Base-by-base conservation (phyloP, 2,888 invertebrate species). In the Erynnis tages region DNA sequence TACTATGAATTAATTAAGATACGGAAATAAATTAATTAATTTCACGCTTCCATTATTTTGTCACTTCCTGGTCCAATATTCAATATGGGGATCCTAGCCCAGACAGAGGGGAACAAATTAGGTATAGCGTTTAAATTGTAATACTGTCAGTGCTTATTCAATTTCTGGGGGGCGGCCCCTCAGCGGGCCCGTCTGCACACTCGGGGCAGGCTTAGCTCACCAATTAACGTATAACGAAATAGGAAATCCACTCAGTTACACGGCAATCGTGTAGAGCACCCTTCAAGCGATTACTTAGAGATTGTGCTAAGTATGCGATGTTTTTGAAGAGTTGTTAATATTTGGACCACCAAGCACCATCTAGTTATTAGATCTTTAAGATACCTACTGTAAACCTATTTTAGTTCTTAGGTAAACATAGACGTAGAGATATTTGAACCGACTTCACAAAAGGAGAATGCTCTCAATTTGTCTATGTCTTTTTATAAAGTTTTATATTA, bases 121-220 rank as follows among this genome's bases (percentile, higher is more conserved):
- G 82, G 71, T 78, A 79, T 82, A 79, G 79, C 78, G 72, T 78
- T 81, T 81, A 84, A 83, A 85, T 84, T 79, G 83, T 79, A 84
- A 83, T 82, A 79, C 77, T 79, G 78, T 62, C 71, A 69, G 66
- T 63, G 73, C 69, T 84, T 83, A 85, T 76, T 79, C 76, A 74
- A 82, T 84, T 84, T 81, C 78, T 76, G 77, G 79, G 62, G 82
- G 79, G 65, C 67, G 79, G 59, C 61, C 67, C 56, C 62, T 69
- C 76, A 69, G 78, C 74, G 70, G 69, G 58, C 64, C 54, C 61
- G 66, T 58, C 59, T 61, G 62, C 56, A 53, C 57, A 49, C 54
- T 59, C 55, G 53, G 44, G 48, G 35, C 58, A 59, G 49, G 38
- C 54, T 55, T 59, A 59, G 59, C 61, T 58, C 55, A 58, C 63